Evolutionary conservation across 2,113 vertebrate species (phyloP), one percentile per base, ranked within the genome.

Genomic region (Scomber colias): DNA sequence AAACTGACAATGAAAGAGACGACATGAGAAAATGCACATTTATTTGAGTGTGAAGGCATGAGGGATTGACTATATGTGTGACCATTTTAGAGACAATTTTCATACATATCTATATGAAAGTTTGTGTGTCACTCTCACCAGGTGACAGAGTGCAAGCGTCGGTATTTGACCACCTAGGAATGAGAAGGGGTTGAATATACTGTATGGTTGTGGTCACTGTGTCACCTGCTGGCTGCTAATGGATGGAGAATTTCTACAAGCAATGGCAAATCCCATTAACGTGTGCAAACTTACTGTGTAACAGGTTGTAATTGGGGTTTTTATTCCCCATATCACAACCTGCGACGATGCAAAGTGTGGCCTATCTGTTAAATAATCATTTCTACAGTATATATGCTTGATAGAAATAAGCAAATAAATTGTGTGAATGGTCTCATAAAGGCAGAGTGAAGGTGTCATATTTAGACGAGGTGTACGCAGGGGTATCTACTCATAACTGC

Each of bases 191-290:
- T 27, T 27, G 24, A 27, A 30, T 57, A 71, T 79, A 12, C 1
- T 68, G 30, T 40, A 9, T 40, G 35, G 35, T 59, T 69, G 57
- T 13, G 13, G 51, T n/a, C 62, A 78, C 50, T 77, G 69, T 62
- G 50, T 62, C 68, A 54, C 68, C 68, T 80, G 79, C 59, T 67
- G 79, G 53, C 60, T 30, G 69, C 64, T 50, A 59, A 0, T 21
- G 59, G 59, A 64, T 53, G 57, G 12, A 67, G 30, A 75, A 60
- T 54, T 61, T 19, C 31, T n/a, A 2, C 30, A 30, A 9, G 53
- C 57, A 71, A 70, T 15, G 45, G 16, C 16, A 51, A 40, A 74
- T 49, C 15, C 13, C n/a, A 27, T 67, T 45, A 50, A 45, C 16
- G 3, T 60, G 9, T 46, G 59, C 24, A 54, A 78, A 79, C 51